Base-by-base conservation (phyloP, 2,888 invertebrate species). In the Sarcophaga variegata region DNA sequence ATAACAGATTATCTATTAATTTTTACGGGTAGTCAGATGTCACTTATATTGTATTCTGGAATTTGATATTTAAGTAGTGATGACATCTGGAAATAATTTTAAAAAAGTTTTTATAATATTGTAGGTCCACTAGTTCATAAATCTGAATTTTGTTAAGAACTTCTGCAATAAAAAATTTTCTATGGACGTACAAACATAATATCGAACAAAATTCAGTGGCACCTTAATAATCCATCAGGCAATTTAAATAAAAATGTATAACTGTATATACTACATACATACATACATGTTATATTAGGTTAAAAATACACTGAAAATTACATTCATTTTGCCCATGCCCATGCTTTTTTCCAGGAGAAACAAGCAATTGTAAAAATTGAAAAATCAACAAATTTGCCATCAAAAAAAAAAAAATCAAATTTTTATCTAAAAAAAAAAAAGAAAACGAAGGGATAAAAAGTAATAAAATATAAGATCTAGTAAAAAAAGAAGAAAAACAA, bases 401-500 rank as follows among this genome's bases (percentile, higher is more conserved):
- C 71, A 69, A 77, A 72, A 82, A 75, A 72, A 82, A 75, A 71
- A 66, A 76, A 67, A 62, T 72, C 71, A 71, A 77, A 71, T 77
- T 82, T 81, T 47, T 76, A 66, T 63, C 20, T 60, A 64, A 22
- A 66, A 76, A 76, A 74, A 67, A 3, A 3, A 69, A 69, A 20
- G 17, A 17, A 14, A 54, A 54, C 12, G 54, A 54, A 37, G 54
- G 81, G 81, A 82, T 64, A 82, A 37, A 37, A 75, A 70, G 81
- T 76, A 82, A 82, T 76, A 82, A 82, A 82, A 82, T 82, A 76
- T 11, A 17, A 77, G 6, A 37, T 60, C 67, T 62, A 78, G 62
- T 69, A 78, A 78, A 54, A 67, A 75, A 70, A 81, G 67, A 82
- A 71, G 71, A 70, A 12, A 8, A 64, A 59, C 2, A 66, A 63